Evolutionary conservation across 2,888 invertebrate species (phyloP).

Genomic region (Nomada fucata): DNA sequence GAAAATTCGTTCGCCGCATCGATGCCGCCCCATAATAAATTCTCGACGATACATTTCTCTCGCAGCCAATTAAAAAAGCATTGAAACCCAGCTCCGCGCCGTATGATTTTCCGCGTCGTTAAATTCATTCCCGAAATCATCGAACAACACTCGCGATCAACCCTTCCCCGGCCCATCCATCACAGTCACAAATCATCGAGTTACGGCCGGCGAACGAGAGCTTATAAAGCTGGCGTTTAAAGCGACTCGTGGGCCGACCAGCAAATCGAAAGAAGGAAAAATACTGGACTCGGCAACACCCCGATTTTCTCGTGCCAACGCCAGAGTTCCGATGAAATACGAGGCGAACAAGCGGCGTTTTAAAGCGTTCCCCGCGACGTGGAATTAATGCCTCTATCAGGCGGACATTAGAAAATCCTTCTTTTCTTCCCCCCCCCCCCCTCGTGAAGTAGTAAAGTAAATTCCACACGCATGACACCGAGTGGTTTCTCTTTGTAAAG

Average conservation of each 20-base stretch:
- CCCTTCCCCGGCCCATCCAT: neutral
- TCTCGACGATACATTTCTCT: too few relatives aligned
- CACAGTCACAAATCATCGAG: conserved; percentile 27
- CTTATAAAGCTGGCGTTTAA: conserved; percentile 15
- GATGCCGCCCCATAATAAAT: too few relatives aligned
- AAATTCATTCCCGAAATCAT: neutral
- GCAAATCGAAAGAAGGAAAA: conserved; percentile 2
- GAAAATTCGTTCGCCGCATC: too few relatives aligned
- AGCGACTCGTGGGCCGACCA: neutral
- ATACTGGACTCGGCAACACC: neutral
- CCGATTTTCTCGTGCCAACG: conserved; percentile 11
- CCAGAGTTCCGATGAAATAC: conserved; percentile 23
- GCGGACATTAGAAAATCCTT: conserved; percentile 19
- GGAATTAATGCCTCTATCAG: conserved; percentile 33
- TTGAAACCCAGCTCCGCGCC: too few relatives aligned
- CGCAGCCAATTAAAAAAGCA: too few relatives aligned
- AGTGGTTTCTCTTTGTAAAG: conserved; percentile 2
- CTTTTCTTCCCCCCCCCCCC: neutral
- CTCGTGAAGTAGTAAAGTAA: conserved; percentile 17
- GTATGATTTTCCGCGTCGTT: too few relatives aligned
- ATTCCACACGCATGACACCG: conserved; percentile 11
- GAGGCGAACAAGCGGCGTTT: conserved; percentile 6
- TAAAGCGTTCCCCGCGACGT: neutral
- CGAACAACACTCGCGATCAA: neutral
- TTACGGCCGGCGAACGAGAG: conserved; percentile 20